Base-by-base conservation (phyloP, 2,888 invertebrate genomes). In the Parnassius smintheus region DNA sequence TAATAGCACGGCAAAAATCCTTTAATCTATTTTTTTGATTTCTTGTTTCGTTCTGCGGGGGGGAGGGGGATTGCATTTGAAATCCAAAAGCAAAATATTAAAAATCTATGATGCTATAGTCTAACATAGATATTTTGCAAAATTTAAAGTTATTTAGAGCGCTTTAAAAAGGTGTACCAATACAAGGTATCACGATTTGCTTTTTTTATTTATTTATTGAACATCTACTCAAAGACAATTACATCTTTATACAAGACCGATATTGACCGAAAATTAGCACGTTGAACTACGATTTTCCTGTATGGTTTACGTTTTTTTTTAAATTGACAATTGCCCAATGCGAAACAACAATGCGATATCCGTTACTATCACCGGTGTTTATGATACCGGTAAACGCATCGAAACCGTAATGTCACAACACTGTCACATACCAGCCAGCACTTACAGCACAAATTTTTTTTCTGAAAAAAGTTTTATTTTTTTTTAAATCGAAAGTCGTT, bases 321-420 rank as follows among this genome's bases (percentile, higher is more conserved):
- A 46, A 46, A 51, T 56, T 56, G 55, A 59, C 61, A 62, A 67
- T 61, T 60, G 61, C 60, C 56, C 62, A 58, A 57, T 44, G 18
- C 49, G 49, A 42, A 51, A 55, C 45, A 51, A 61, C 56, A 62
- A 69, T 70, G 64, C 65, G 68, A 59, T 74, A 72, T 77, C 82
- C 82, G 83, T 82, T 83, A 82, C 72, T 82, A 82, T 81, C 81
- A 79, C 81, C 81, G 83, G 81, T 77, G 70, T 75, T 75, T 72
- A 35, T 4, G 35, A 35, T 35, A 82, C 77, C 77, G 75, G 71
- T 72, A 75, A 75, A 75, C 77, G 81, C 75, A 81, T 83, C 85
- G 82, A 86, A 87, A 84, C 82, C 75, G 74, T 68, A 78, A 76
- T 72, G 66, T 25, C 66, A 72, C 68, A 66, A 73, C 80, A 81